Percentiles rank a stretch among this genome's conserved stretches.
Conservation (phyloP, 2,888 invertebrate genomes). For the Sinhomidia bicolor region DNA sequence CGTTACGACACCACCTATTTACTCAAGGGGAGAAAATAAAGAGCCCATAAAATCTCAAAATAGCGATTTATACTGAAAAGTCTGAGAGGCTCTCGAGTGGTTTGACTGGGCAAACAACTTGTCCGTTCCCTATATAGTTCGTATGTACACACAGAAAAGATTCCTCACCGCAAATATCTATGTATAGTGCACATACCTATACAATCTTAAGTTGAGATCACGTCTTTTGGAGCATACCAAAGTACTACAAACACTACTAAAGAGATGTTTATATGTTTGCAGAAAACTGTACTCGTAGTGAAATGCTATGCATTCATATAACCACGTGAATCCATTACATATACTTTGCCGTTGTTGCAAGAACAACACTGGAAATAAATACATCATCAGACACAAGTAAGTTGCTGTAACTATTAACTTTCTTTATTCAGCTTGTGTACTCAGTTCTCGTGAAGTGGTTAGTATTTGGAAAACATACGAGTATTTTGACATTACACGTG, state of each 20-base stretch:
- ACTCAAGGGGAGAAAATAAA: conserved; percentile 36
- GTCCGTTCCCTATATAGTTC: background rate
- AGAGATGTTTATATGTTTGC: background rate
- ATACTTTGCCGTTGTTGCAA: background rate
- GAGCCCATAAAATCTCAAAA: conserved; percentile 24
- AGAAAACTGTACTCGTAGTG: background rate
- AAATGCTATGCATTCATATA: conserved; percentile 1
- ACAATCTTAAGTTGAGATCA: background rate
- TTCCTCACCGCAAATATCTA: background rate
- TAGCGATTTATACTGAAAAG: background rate
- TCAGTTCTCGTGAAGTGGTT: conserved; percentile 24
- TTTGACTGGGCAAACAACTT: conserved; percentile 24
- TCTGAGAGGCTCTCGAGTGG: conserved; percentile 29
- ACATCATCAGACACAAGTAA: background rate
- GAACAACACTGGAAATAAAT: too few species aligned
- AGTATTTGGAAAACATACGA: conserved; percentile 14
- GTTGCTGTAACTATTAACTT: background rate
- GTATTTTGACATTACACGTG: conserved; percentile 12
- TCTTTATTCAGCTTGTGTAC: background rate
- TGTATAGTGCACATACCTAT: too few species aligned
- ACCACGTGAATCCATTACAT: background rate
- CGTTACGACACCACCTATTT: conserved; percentile 16
- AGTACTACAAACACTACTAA: background rate
- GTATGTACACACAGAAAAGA: background rate
- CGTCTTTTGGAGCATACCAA: background rate